phyloP scores from a whole-genome alignment of 2,797 vertebrate genomes.

The Hypotaenidia philippensis region DNA sequence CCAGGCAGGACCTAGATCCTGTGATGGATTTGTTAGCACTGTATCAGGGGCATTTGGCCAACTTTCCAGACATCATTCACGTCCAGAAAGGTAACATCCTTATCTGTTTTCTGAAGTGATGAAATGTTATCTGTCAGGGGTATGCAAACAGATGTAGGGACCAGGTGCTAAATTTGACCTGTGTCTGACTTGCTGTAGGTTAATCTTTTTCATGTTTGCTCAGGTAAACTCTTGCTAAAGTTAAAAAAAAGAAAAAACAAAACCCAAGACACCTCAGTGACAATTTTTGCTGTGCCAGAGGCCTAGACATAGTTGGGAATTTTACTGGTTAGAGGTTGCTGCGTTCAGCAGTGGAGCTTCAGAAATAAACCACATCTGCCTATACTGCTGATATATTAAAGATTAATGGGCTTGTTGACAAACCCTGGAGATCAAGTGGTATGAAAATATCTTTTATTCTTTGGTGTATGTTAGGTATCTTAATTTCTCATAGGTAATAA shows the following conservation, averaged over 20 bases:
- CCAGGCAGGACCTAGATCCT: conserved; percentile 92
- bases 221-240: background rate
- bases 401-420: background rate
- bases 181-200: background rate
- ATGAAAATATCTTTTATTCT: background rate
- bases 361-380: background rate
- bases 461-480: background rate
- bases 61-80: conserved; percentile 99
- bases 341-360: background rate
- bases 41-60: conserved; percentile 97
- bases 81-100: conserved; percentile 95
- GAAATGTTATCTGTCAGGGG: background rate
- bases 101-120: rapidly evolving
- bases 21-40: conserved; percentile 96
- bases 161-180: background rate
- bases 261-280: background rate
- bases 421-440: background rate
- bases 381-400: background rate
- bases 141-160: background rate
- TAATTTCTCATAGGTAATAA: background rate
- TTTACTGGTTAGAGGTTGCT: background rate
- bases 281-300: background rate
- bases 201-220: background rate
- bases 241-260: background rate
- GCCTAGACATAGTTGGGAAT: background rate